Conservation (phyloP, 2,888 invertebrate species). For the Gandaritis pyraliata region DNA sequence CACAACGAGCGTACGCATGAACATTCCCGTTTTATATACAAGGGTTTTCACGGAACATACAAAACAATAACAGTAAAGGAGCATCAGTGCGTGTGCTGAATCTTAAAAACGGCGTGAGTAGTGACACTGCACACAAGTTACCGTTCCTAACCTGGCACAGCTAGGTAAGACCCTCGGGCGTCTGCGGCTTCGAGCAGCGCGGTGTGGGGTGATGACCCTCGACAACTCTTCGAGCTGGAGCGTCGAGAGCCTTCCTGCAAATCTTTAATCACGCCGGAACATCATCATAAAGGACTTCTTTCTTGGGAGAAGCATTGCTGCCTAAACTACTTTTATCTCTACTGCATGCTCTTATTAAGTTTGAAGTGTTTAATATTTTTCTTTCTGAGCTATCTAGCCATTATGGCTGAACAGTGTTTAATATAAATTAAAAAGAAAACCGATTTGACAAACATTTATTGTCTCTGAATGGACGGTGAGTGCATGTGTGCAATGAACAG, state of each 20-base stretch:
- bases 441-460: too few species aligned
- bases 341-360: too few species aligned
- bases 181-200: constrained; percentile 82
- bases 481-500: too few species aligned
- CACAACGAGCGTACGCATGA: background rate
- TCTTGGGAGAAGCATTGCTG: background rate
- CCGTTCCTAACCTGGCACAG: constrained; percentile 84
- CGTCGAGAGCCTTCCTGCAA: constrained; percentile 81
- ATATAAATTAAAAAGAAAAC: background rate
- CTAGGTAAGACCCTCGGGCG: constrained; percentile 85
- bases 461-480: too few species aligned
- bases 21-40: constrained; percentile 13
- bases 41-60: constrained; percentile 10
- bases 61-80: constrained; percentile 47
- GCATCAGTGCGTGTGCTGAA: constrained; percentile 60
- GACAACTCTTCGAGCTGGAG: constrained; percentile 76
- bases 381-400: too few species aligned
- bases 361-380: too few species aligned
- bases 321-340: constrained; percentile 1
- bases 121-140: constrained; percentile 49
- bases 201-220: constrained; percentile 78
- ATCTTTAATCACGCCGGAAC: constrained; percentile 69
- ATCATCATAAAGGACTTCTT: constrained; percentile 19
- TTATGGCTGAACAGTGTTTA: too few species aligned
- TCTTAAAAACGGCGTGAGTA: constrained; percentile 63